These are phyloP conservation scores for Onychostruthus taczanowskii DNA, from an alignment of 2,113 vertebrate species.

Conservation along the genomic window DNA sequence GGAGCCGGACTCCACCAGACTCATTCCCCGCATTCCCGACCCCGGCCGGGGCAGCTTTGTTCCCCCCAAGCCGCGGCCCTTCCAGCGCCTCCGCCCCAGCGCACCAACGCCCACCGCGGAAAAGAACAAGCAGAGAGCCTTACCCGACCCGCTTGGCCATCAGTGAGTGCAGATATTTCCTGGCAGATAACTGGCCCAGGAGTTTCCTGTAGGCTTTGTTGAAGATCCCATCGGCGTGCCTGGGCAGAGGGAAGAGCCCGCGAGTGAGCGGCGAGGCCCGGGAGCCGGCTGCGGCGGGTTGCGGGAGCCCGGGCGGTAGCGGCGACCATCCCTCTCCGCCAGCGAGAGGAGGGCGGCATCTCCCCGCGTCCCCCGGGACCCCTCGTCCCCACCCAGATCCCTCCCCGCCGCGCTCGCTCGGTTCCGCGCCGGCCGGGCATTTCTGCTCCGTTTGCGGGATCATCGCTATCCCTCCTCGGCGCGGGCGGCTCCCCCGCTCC, in stretches of 20 bases:
- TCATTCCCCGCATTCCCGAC: background rate
- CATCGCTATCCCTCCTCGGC: background rate
- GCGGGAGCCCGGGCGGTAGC: background rate
- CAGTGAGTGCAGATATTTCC: slow-evolving; percentile 91
- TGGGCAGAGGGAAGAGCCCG: slow-evolving; percentile 48
- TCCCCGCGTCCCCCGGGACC: background rate
- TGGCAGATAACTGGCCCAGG: slow-evolving; percentile 89
- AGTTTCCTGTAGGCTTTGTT: slow-evolving; percentile 94
- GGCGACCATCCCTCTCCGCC: background rate
- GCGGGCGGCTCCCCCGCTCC: background rate
- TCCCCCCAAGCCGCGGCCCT: background rate
- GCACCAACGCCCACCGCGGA: background rate
- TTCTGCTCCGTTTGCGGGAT: background rate
- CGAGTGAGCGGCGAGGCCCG: background rate
- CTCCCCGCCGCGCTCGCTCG: background rate
- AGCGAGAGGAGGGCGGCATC: background rate
- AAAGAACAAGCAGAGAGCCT: slow-evolving; percentile 38
- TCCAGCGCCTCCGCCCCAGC: background rate
- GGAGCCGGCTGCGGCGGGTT: background rate
- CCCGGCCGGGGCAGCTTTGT: background rate
- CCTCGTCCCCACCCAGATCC: background rate
- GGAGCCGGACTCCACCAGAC: background rate
- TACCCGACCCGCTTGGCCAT: slow-evolving; percentile 93
- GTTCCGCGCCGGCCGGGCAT: background rate
- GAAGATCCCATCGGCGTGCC: slow-evolving; percentile 91